Evolutionary conservation across 2,797 vertebrate species (phyloP), one percentile per base, ranked within the genome.

Genomic region (Cynopterus sphinx): DNA sequence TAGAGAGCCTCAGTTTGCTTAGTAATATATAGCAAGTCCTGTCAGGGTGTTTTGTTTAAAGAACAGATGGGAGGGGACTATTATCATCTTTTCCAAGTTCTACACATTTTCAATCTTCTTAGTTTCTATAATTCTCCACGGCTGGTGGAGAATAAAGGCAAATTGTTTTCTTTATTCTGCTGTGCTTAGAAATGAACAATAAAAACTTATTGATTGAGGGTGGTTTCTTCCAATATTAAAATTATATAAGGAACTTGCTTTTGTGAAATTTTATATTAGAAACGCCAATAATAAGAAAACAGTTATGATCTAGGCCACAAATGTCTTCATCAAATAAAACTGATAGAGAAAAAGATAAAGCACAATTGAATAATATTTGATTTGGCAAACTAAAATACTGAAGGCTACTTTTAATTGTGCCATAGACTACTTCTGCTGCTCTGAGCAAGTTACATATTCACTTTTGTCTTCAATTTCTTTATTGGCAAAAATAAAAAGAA

Each of bases 211-310:
- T 75, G 36, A 46, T 65, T 75, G 51, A 74, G 43, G 9, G 28
- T 2, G 13, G 61, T 75, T 71, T 55, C 24, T 39, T 33, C n/a
- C 12, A 68, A 57, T 39, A 63, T 57, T 59, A 83, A 91, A 73
- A 65, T 31, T 92, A 86, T 91, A 55, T 82, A 55, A 70, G 46
- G 55, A 74, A 22, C 22, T 71, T 53, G 28, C 22, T 28, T 73
- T 36, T 94, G 28, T 85, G 51, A 92, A 94, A 85, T 77, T 86
- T 87, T 55, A 6, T 59, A 49, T 74, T 67, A 75, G 74, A 79
- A 78, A 96, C 49, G 1, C 21, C 0, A 24, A 9, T 57, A 36
- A 51, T 71, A 89, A 73, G 28, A 31, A 22, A 86, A 24, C 8
- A 61, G 4, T 57, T 82, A 17, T 71, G 19, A 78, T 85, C 19